A percentile compares a stretch with the other conserved stretches of the same genome.
These are phyloP conservation scores for Brevimyrus niger DNA, from an alignment of 2,113 vertebrate genomes.

Conservation along the genomic window DNA sequence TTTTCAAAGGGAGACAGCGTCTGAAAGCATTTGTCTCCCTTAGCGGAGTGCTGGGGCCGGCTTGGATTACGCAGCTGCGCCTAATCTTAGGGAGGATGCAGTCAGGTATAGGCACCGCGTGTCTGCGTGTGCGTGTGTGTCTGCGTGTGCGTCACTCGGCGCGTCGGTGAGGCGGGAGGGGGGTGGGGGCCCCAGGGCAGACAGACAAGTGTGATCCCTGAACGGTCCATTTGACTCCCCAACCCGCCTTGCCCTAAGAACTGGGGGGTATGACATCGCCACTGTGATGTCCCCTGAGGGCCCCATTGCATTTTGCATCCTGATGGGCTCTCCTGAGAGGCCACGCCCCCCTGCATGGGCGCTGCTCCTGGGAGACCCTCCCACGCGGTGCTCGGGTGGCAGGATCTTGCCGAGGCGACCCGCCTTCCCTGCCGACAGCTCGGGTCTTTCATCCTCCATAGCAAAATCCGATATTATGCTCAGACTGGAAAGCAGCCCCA, in stretches of 20 bases:
- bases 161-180: background rate
- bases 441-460: slow-evolving; percentile 26
- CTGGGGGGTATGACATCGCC: slow-evolving; percentile 63
- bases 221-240: slow-evolving; percentile 61
- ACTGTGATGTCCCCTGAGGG: slow-evolving; percentile 74
- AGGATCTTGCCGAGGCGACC: background rate
- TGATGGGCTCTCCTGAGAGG: slow-evolving; percentile 77
- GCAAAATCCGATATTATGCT: slow-evolving; percentile 67
- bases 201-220: slow-evolving; percentile 62
- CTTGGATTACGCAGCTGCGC: slow-evolving; percentile 2
- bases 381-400: background rate
- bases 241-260: slow-evolving; percentile 55
- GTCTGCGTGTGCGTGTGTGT: slow-evolving; percentile 15
- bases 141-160: slow-evolving; percentile 33
- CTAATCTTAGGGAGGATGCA: slow-evolving; percentile 19
- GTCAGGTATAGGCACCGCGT: slow-evolving; percentile 16
- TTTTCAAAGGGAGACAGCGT: slow-evolving; percentile 15
- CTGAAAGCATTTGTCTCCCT: slow-evolving; percentile 5
- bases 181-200: slow-evolving; percentile 31
- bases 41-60: background rate
- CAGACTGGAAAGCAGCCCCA: slow-evolving; percentile 54
- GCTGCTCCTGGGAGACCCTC: slow-evolving; percentile 60
- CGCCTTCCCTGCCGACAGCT: background rate
- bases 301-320: slow-evolving; percentile 46
- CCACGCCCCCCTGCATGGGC: slow-evolving; percentile 50